Conservation (phyloP, 2,113 vertebrate genomes). For the Charadrius vociferus region DNA sequence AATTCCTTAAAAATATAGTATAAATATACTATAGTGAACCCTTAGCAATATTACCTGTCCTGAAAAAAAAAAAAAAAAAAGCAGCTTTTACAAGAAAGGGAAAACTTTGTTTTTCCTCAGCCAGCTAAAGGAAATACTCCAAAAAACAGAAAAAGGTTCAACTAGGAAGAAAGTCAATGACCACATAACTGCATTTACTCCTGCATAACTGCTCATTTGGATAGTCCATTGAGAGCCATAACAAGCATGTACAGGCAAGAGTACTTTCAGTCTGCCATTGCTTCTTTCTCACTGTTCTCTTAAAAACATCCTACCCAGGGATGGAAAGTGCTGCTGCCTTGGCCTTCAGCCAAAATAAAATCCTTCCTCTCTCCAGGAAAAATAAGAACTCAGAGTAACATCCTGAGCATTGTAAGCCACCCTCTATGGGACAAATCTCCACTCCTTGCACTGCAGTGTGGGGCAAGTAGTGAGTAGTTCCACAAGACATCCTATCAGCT, state of each 20-base stretch:
- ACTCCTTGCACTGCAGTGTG: background rate
- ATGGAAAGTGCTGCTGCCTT: background rate
- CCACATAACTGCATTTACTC: background rate
- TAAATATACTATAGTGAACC: background rate
- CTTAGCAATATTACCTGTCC: background rate
- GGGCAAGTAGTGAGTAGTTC: background rate
- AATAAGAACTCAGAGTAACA: background rate
- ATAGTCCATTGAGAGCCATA: background rate
- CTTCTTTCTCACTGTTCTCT: background rate
- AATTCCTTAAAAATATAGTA: background rate
- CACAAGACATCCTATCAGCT: background rate
- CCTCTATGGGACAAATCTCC: background rate
- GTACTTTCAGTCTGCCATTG: background rate
- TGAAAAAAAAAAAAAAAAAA: background rate
- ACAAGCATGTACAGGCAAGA: background rate
- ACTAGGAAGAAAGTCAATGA: background rate
- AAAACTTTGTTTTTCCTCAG: background rate
- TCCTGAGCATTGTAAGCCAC: background rate
- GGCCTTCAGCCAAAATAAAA: background rate
- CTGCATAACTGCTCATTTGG: background rate
- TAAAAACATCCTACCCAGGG: background rate
- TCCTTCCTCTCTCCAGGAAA: background rate
- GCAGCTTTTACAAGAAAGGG: background rate
- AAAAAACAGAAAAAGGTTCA: background rate
- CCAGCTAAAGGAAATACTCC: fast-evolving